A percentile compares a stretch with the other conserved stretches of the same genome.
Conservation (phyloP, 2,888 invertebrate genomes). For the Cepaea hortensis region DNA sequence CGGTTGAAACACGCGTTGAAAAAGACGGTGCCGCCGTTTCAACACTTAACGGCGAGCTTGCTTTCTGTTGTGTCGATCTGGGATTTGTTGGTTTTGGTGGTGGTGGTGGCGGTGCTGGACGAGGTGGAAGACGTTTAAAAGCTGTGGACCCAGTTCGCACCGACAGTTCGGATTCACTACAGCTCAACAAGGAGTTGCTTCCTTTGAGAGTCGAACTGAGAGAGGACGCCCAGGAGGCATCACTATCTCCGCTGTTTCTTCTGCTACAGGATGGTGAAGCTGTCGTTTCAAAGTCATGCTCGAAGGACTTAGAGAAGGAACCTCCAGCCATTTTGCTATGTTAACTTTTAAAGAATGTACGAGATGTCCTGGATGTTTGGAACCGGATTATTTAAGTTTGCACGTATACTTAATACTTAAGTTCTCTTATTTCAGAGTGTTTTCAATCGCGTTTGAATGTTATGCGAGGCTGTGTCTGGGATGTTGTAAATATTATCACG, state of each 20-base stretch:
- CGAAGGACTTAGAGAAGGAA: background rate
- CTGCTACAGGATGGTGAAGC: background rate
- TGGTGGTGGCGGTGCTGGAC: conserved; percentile 17
- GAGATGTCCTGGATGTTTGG: background rate
- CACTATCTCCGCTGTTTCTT: background rate
- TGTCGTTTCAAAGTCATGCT: no score
- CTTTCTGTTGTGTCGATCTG: background rate
- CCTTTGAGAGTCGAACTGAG: background rate
- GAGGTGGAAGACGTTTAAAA: background rate
- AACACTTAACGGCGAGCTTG: no score
- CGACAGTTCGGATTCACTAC: background rate
- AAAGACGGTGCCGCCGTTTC: background rate
- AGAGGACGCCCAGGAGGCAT: background rate
- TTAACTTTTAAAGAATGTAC: background rate
- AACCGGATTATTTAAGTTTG: no score
- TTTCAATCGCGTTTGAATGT: no score
- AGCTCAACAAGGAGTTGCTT: background rate
- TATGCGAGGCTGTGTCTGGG: no score
- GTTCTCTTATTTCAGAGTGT: no score
- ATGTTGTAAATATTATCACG: no score
- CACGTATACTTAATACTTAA: no score
- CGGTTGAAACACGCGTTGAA: background rate
- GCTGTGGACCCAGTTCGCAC: conserved; percentile 17
- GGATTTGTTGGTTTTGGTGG: background rate
- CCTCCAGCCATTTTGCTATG: background rate